These are phyloP conservation scores for Apantesis nais DNA, from an alignment of 2,888 invertebrate genomes.

Conservation along the genomic window DNA sequence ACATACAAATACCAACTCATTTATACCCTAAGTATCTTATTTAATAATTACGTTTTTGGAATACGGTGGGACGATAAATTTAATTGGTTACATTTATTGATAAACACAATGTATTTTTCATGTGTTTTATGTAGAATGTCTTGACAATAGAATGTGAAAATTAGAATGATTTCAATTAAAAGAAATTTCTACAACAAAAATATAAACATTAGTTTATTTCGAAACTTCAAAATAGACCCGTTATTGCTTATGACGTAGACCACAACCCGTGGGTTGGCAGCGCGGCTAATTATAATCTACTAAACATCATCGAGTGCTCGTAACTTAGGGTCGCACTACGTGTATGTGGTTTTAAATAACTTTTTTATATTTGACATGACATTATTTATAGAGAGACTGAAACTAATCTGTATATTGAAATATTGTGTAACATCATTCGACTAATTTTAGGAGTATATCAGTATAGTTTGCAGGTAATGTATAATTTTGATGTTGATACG, in stretches of 20 bases:
- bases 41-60: not conserved
- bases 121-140: not conserved
- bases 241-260: conserved; percentile 51
- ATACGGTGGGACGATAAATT: not conserved
- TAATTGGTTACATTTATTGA: not conserved
- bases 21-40: not conserved
- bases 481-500: not conserved
- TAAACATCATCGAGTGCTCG: conserved; percentile 82
- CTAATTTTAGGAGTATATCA: not conserved
- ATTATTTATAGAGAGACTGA: conserved; percentile 51
- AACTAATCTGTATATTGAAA: conserved; percentile 5
- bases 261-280: conserved; percentile 63
- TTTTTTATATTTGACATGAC: conserved; percentile 62
- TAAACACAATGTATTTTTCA: not conserved
- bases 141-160: not conserved
- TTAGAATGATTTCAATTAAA: not conserved
- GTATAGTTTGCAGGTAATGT: not conserved
- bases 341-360: conserved; percentile 74
- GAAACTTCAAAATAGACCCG: conserved; percentile 14
- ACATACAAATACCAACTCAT: not conserved
- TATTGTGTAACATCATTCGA: not conserved
- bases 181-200: not conserved
- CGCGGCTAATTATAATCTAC: conserved; percentile 84
- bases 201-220: not conserved
- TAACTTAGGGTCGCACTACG: conserved; percentile 78